These are phyloP conservation scores for Palythoa grandis DNA, from an alignment of 92 coral and sea anemone species.

Conservation along the genomic window DNA sequence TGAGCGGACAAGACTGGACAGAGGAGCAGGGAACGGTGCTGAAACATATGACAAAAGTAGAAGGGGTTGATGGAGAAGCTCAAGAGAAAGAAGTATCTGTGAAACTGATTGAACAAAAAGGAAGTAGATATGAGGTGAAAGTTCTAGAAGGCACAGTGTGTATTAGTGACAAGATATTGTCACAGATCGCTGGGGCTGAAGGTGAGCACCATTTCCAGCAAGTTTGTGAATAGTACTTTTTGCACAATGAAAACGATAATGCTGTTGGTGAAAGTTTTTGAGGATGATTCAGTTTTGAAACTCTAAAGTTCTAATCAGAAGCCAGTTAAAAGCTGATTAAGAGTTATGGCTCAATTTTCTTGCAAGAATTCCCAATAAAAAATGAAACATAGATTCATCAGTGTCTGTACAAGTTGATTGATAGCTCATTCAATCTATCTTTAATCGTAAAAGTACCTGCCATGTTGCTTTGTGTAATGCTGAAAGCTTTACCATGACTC, in stretches of 20 bases:
- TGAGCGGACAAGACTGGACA: slow-evolving; percentile 67
- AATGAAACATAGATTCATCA: too few species aligned
- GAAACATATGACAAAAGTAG: slow-evolving; percentile 50
- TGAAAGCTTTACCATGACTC: too few species aligned
- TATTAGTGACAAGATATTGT: slow-evolving; percentile 61
- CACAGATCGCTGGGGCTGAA: neutral
- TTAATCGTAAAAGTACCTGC: too few species aligned
- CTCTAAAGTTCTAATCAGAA: too few species aligned
- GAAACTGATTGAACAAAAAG: slow-evolving; percentile 50
- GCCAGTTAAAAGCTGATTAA: too few species aligned
- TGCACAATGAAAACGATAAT: neutral
- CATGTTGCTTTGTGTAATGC: too few species aligned
- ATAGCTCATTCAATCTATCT: too few species aligned
- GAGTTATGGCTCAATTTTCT: too few species aligned
- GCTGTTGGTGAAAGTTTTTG: neutral
- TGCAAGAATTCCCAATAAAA: too few species aligned
- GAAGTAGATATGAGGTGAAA: slow-evolving; percentile 64
- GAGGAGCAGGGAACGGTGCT: slow-evolving; percentile 63
- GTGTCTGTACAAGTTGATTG: too few species aligned
- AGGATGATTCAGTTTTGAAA: neutral
- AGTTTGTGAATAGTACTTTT: neutral
- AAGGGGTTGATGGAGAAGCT: slow-evolving; percentile 1
- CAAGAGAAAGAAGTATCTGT: slow-evolving; percentile 50
- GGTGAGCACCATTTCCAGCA: neutral
- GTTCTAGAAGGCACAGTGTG: slow-evolving; percentile 57